These are phyloP conservation scores for Erinaceus europaeus DNA, from an alignment of 2,113 vertebrate genomes.

Conservation along the genomic window DNA sequence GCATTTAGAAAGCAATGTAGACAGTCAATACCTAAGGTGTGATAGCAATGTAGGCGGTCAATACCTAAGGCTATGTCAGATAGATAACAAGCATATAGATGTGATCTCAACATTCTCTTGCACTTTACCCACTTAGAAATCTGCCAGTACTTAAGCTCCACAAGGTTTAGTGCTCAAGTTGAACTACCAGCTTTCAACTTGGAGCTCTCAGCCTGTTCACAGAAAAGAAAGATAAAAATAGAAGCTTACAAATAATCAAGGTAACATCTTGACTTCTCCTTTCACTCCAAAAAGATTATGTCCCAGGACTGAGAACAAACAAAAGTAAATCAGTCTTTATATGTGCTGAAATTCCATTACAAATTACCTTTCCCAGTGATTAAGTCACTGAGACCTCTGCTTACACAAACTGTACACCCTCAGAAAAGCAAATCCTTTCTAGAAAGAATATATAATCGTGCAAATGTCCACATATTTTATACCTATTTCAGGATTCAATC, in stretches of 20 bases:
- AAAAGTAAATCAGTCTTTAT: neutral
- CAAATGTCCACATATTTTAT: neutral
- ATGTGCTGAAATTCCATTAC: neutral
- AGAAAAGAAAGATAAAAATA: neutral
- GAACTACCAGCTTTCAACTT: neutral
- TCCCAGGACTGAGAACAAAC: neutral
- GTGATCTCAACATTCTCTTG: neutral
- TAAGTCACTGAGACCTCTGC: neutral
- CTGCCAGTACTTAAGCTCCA: neutral
- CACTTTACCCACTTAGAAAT: neutral
- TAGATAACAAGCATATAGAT: neutral
- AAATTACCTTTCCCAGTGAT: neutral
- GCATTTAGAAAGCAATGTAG: neutral
- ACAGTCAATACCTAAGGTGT: neutral
- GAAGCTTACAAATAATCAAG: neutral
- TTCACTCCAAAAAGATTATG: neutral
- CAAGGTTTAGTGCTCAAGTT: neutral
- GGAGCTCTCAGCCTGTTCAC: neutral
- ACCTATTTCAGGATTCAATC: neutral
- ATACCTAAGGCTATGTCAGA: neutral
- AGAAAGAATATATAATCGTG: neutral
- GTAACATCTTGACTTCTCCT: neutral
- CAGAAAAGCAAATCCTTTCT: neutral
- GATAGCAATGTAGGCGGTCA: neutral
- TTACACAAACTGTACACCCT: neutral